Percentiles rank a stretch among this genome's conserved stretches.
phyloP scores from a whole-genome alignment of 2,888 invertebrate genomes.

The Drosophila acutilabella region DNA sequence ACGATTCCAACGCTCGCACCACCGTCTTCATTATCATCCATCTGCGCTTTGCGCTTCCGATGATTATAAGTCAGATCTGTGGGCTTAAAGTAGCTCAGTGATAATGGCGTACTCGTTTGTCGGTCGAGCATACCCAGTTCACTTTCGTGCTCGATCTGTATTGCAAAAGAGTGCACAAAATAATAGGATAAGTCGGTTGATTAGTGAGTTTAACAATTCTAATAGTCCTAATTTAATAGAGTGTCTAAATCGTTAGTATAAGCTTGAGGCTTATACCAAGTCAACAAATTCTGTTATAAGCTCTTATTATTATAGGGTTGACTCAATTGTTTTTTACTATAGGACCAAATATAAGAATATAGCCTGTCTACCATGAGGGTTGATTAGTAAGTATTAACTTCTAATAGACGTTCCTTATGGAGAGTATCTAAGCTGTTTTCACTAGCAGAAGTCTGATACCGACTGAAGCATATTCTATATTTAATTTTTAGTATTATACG shows the following conservation, averaged over 20 bases:
- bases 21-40: constrained; percentile 58
- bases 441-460: too few relatives aligned
- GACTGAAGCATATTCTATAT: too few relatives aligned
- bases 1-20: constrained; percentile 52
- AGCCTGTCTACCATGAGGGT: too few relatives aligned
- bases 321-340: too few relatives aligned
- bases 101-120: constrained; percentile 74
- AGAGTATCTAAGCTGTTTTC: too few relatives aligned
- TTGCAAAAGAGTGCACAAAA: background rate
- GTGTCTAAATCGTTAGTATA: background rate
- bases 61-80: constrained; percentile 74
- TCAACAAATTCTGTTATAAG: too few relatives aligned
- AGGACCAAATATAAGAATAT: too few relatives aligned
- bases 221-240: background rate
- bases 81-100: constrained; percentile 76
- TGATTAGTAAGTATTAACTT: too few relatives aligned
- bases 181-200: background rate
- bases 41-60: constrained; percentile 68
- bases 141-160: constrained; percentile 78
- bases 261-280: background rate
- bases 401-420: too few relatives aligned
- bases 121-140: constrained; percentile 72
- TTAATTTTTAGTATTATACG: too few relatives aligned
- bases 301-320: too few relatives aligned
- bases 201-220: background rate